A percentile compares a stretch with the other conserved stretches of the same genome.
These are phyloP conservation scores for Sorex fumeus DNA, from an alignment of 2,113 vertebrate species.

Conservation along the genomic window DNA sequence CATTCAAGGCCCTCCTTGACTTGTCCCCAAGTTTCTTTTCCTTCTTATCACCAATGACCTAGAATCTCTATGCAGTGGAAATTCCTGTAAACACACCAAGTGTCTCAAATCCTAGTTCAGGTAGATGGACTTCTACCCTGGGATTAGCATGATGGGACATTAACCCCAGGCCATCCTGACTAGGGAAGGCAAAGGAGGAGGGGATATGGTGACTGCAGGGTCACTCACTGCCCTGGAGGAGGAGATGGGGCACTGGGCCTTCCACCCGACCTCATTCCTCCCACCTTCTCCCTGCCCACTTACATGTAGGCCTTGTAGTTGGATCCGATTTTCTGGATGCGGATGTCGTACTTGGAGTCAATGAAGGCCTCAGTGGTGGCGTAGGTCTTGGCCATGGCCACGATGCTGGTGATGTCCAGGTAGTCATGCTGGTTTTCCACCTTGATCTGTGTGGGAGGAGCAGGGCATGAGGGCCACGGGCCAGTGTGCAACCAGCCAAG, in stretches of 20 bases:
- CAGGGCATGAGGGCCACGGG: background rate
- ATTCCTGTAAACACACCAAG: background rate
- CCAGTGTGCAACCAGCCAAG: background rate
- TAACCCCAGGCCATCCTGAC: background rate
- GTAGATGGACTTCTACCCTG: background rate
- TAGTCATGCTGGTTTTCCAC: constrained; percentile 97
- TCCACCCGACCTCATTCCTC: accelerated
- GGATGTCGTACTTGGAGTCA: constrained; percentile 98
- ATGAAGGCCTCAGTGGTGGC: constrained; percentile 96
- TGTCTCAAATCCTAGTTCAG: background rate
- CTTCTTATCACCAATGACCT: background rate
- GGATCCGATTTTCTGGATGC: constrained; percentile 98
- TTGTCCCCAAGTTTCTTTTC: background rate
- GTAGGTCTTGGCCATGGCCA: constrained; percentile 96
- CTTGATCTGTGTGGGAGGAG: constrained; percentile 92
- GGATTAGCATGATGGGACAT: no score
- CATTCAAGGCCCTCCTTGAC: background rate
- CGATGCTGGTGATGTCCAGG: constrained; percentile 97
- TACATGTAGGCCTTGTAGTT: constrained; percentile 99
- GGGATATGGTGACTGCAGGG: background rate
- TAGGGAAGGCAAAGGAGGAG: background rate
- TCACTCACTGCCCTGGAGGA: background rate
- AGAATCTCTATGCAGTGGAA: no score
- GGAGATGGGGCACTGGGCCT: no score
- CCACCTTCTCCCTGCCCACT: constrained; percentile 78